These are phyloP conservation scores for Sycobia sp. DNA, from an alignment of 1,140 invertebrate species.

Conservation along the genomic window DNA sequence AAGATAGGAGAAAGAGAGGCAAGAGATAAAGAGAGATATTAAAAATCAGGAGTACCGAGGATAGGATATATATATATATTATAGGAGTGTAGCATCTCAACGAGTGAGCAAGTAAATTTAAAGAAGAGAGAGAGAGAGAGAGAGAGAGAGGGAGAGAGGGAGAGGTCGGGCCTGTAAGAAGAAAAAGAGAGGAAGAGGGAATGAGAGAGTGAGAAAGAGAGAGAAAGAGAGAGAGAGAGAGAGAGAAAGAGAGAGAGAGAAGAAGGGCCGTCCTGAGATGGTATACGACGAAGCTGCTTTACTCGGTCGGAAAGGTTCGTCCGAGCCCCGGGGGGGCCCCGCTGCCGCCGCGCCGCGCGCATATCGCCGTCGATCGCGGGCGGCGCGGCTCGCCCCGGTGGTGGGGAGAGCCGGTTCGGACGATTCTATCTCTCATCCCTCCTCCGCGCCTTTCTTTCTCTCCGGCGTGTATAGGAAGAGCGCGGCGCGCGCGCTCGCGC, in stretches of 20 bases:
- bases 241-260: background rate
- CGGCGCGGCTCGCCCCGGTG: no score
- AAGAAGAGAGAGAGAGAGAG: no score
- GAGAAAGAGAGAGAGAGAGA: background rate
- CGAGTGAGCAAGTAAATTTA: no score
- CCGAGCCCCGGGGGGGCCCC: slow-evolving; percentile 24
- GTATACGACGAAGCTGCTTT: background rate
- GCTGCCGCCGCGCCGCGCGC: background rate
- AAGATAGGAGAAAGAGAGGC: background rate
- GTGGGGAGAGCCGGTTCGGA: slow-evolving; percentile 59
- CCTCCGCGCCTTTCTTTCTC: no score
- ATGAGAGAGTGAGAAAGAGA: background rate
- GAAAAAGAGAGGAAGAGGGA: no score
- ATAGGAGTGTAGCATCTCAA: no score
- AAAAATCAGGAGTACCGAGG: background rate
- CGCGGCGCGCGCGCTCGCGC: slow-evolving; percentile 31
- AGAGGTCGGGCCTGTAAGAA: no score
- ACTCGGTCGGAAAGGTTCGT: background rate
- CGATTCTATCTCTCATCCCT: background rate
- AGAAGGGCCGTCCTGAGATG: slow-evolving; percentile 22
- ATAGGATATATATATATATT: no score
- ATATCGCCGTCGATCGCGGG: slow-evolving; percentile 22
- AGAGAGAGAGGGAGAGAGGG: background rate
- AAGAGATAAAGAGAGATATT: slow-evolving; percentile 16
- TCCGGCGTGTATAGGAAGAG: no score